Base-by-base conservation (phyloP, 37 sponge, comb jelly and placozoan species). In the Lycopodina hypogea region DNA sequence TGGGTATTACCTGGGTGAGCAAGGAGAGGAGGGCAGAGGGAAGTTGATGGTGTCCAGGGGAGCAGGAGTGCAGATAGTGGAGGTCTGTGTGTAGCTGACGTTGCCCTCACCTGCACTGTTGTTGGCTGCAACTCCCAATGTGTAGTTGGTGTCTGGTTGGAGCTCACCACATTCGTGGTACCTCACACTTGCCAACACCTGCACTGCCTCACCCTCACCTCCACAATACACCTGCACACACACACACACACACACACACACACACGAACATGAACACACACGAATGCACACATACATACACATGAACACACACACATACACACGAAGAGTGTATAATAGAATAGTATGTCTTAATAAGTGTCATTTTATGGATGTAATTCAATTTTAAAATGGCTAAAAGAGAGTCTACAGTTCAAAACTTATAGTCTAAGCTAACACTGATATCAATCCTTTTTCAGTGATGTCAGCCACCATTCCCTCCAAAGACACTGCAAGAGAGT, bases 21-120 rank as follows among this genome's bases (percentile, higher is more conserved):
- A 65, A 7, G 66, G 3, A 32, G 26, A 3, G 11, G 9, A 9
- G 1, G 30, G 32, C 17, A 32, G 66, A 18, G 28, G n/a, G 35
- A 65, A 2, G 3, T 19, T 65, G 32, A 65, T 30, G 17, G 17
- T 65, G 35, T 65, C 11, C 4, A 9, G 34, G 3, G 68, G 68
- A 21, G 42, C 21, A 24, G 71, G 71, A n/a, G 71, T 22, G 36
- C 82, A 81, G 1, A 65, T 51, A 7, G 82, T 81, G 21, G 56
- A 45, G 23, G 41, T 68, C 22, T 9, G 12, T 18, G 42, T 3
- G 11, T 50, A 32, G 14, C 21, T 72, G 15, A 17, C 24, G n/a
- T 24, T 23, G 40, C 82, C 74, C 24, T 32, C n/a, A 2, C 82
- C 82, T 17, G 64, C 82, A 58, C 73, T 34, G 30, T 73, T 81